Evolutionary conservation across 2,113 vertebrate genomes (phyloP), one percentile per base, ranked within the genome.

Genomic region (Eretmochelys imbricata): DNA sequence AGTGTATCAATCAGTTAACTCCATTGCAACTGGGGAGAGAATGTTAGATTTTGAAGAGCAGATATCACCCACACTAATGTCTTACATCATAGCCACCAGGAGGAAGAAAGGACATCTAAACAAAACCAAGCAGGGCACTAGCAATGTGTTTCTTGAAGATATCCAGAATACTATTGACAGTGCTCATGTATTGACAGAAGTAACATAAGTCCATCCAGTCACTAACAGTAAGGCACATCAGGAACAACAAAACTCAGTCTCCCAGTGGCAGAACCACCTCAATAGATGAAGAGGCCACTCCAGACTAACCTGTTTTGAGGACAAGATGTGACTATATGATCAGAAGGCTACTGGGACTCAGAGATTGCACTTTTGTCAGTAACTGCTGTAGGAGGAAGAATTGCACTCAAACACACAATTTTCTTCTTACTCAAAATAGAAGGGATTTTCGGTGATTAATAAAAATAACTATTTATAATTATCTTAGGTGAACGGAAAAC

Each of bases 271-370:
- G 76, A 65, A 89, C 38, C 88, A 49, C 51, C 0, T 76, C 87
- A 94, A 35, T 80, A 90, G 89, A 78, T 96, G 76, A 88, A 91
- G 84, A 94, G 84, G 54, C 57, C 88, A 59, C 81, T 90, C 83
- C 0, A 93, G 59, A 35, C 69, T 16, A 57, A 95, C 10, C 20
- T 51, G 54, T 8, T 17, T 83, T 75, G 50, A 84, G 59, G 86
- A 53, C 2, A 25, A 87, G 50, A 65, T 87, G 94, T 5, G 87
- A 90, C 87, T 86, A 84, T 59, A 59, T 94, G 87, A 94, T 89
- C 94, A 96, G 89, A 89, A 82, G 93, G 57, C 19, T 88, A 90
- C 3, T 2, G 59, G 89, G 7, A 11, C 72, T 46, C 24, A 76
- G 35, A 42, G 69, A 25, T 8, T 29, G 8, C 69, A 22, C 55